A percentile compares a stretch with the other conserved stretches of the same genome.
Evolutionary conservation across 1,140 invertebrate genomes (phyloP).

Genomic region (Pseudomyrmex flavicornis): DNA sequence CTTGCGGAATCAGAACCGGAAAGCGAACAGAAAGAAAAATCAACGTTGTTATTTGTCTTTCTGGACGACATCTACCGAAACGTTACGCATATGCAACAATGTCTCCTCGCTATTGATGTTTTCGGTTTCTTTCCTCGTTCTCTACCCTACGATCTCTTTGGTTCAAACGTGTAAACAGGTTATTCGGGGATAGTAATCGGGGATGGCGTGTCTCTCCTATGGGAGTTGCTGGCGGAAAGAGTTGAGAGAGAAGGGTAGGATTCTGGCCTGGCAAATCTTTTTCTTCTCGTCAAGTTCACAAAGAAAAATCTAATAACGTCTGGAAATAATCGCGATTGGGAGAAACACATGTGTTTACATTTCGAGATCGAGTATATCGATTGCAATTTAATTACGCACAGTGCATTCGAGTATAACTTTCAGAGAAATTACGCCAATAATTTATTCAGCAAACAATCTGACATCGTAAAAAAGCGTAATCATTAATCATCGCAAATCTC

Average conservation of each 20-base stretch:
- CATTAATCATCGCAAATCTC: constrained; percentile 10
- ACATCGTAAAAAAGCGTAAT: constrained; percentile 1
- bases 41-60: constrained; percentile 55
- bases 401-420: not conserved
- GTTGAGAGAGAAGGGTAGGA: constrained; percentile 44
- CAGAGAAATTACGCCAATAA: constrained; percentile 17
- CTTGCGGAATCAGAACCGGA: constrained; percentile 30
- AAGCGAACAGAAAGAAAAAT: constrained; percentile 32
- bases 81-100: constrained; percentile 54
- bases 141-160: constrained; percentile 27
- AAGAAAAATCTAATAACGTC: constrained; percentile 70
- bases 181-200: constrained; percentile 63
- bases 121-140: constrained; percentile 52
- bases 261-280: constrained; percentile 5
- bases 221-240: constrained; percentile 58
- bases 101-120: constrained; percentile 49
- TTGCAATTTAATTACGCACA: not conserved
- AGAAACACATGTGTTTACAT: constrained; percentile 34
- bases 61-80: constrained; percentile 39
- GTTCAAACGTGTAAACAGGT: constrained; percentile 66
- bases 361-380: not conserved
- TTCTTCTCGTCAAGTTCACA: constrained; percentile 54
- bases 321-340: constrained; percentile 59
- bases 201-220: constrained; percentile 28
- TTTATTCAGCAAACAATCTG: constrained; percentile 20